Conservation (phyloP, 2,797 vertebrate genomes). For the Phylloscopus collybita region DNA sequence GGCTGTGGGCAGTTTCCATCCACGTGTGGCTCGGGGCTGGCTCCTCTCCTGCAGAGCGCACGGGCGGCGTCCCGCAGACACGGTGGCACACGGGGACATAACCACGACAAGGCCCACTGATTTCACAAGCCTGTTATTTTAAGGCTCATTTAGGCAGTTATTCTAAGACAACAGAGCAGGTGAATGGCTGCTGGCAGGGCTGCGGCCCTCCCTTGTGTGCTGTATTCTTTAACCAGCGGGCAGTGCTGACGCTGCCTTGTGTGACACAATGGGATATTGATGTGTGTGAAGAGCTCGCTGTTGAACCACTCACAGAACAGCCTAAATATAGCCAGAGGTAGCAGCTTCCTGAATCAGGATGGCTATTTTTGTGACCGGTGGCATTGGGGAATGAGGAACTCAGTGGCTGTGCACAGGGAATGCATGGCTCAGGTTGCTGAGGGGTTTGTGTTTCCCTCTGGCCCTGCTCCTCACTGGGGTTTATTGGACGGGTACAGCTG, state of each 20-base stretch:
- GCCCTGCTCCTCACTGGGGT: neutral
- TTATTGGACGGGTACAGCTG: slow-evolving; percentile 1
- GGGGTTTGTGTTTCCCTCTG: slow-evolving; percentile 2
- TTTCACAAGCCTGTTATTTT: neutral
- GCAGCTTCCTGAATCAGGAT: neutral
- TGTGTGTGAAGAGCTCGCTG: neutral
- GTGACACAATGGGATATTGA: neutral
- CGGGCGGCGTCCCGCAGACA: neutral
- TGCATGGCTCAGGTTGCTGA: neutral
- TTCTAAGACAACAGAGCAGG: neutral
- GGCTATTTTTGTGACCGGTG: neutral
- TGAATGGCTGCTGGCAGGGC: rapidly evolving
- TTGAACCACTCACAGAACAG: neutral
- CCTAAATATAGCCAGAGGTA: neutral
- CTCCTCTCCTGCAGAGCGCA: neutral
- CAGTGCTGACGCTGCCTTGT: neutral
- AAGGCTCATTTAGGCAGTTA: neutral
- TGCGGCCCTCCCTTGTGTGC: neutral
- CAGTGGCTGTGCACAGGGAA: neutral
- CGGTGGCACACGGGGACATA: rapidly evolving
- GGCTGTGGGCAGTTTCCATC: neutral
- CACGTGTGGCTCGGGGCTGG: rapidly evolving
- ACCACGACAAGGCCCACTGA: neutral
- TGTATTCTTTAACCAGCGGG: neutral
- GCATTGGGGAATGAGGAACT: neutral